A percentile compares a stretch with the other conserved stretches of the same genome.
Evolutionary conservation across 2,797 vertebrate species (phyloP).

Genomic region (Schizothorax lantsangensis): DNA sequence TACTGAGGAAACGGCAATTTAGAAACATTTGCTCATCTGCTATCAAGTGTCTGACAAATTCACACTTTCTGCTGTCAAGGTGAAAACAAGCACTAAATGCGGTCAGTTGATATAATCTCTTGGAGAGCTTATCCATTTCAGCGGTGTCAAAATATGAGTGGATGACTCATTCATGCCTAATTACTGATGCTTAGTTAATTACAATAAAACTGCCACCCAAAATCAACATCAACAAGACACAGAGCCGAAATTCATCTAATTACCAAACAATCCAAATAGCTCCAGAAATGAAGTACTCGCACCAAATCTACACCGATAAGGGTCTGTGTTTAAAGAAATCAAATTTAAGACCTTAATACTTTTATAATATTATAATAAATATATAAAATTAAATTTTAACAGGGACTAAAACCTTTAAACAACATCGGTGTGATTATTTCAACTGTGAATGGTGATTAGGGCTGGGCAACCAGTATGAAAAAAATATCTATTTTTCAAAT

Average conservation of each 20-base stretch:
- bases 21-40: conserved; percentile 38
- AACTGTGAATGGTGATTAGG: background rate
- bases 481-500: background rate
- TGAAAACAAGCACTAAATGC: conserved; percentile 43
- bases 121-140: conserved; percentile 15
- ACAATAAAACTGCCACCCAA: conserved; percentile 18
- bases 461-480: background rate
- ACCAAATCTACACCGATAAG: background rate
- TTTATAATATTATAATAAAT: background rate
- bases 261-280: background rate
- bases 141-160: conserved; percentile 22
- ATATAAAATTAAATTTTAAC: background rate
- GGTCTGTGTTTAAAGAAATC: background rate
- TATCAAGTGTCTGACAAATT: conserved; percentile 23
- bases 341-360: background rate
- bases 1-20: conserved; percentile 28
- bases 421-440: background rate
- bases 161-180: background rate
- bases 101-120: conserved; percentile 35
- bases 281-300: background rate
- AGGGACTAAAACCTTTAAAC: background rate
- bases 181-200: conserved; percentile 29
- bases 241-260: conserved; percentile 1
- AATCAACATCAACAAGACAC: conserved; percentile 30
- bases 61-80: conserved; percentile 38